Evolutionary conservation across 1,140 invertebrate genomes (phyloP), one percentile per base, ranked within the genome.

Genomic region (Trichonephila inaurata): DNA sequence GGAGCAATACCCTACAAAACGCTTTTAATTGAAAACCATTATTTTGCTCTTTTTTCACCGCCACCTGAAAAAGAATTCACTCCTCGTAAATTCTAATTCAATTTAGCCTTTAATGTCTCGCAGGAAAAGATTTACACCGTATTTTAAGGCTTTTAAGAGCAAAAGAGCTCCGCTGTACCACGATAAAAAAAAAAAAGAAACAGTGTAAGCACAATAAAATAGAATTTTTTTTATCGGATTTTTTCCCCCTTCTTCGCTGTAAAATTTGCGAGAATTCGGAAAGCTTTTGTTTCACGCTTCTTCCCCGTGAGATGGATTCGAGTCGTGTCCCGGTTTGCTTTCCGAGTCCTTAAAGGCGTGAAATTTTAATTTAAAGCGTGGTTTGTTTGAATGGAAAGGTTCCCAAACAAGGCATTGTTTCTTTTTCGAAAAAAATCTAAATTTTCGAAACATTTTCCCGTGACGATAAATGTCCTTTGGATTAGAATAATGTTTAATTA

Each of bases 11-110:
- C 7, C 72, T 33, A 19, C 72, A 33, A 40, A 24, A 77, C 40
- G 6, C 72, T 40, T 77, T 77, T 77, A 77, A 77, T 77, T 77
- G 72, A 77, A 77, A 77, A 77, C 72, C 72, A 77, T 77, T 77
- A 77, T 77, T 77, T 19, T 77, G 10, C 6, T 8, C 72, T 40
- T 77, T 77, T 18, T 77, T 33, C 72, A 12, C 10, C 51, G 3
- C 7, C 14, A 21, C 33, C 33, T 0, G 4, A 1, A 19, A 77
- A 77, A 21, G 33, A 77, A 40, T 77, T 77, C 33, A 18, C 4
- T 40, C 18, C 28, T 77, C 72, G 72, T 77, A 77, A 77, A 77
- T 77, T 77, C 72, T 40, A 77, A 77, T 77, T 77, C 72, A 77
- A 77, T 77, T 77, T 77, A 77, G 72, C 72, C 28, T 28, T 77